Percentiles rank a stretch among this genome's conserved stretches.
Evolutionary conservation across 1,140 invertebrate genomes (phyloP).

Genomic region (Drosophila setifemur): DNA sequence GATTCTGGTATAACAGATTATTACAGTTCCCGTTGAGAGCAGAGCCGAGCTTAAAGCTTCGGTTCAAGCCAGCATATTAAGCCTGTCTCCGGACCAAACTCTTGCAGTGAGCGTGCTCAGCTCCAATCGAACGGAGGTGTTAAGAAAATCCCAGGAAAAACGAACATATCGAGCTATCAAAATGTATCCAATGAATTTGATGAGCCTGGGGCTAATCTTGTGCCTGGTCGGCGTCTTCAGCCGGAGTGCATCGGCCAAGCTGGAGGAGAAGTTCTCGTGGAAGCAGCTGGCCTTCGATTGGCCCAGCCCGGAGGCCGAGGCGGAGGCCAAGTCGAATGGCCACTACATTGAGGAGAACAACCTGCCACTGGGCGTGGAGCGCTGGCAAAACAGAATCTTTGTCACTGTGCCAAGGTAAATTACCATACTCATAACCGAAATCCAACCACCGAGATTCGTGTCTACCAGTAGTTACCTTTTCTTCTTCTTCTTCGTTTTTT

Average conservation of each 20-base stretch:
- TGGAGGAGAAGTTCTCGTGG: constrained; percentile 87
- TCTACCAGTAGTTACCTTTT: constrained; percentile 29
- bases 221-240: constrained; percentile 49
- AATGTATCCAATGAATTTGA: constrained; percentile 42
- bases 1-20: constrained; percentile 33
- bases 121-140: constrained; percentile 33
- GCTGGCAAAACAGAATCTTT: constrained; percentile 90
- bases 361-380: constrained; percentile 88
- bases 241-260: constrained; percentile 55
- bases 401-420: constrained; percentile 87
- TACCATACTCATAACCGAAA: constrained; percentile 15
- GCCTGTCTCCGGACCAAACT: constrained; percentile 28
- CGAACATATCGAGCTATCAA: not conserved
- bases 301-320: constrained; percentile 85
- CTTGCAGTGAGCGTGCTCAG: constrained; percentile 49
- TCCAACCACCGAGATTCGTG: constrained; percentile 2
- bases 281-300: constrained; percentile 88
- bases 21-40: no score
- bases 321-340: constrained; percentile 85
- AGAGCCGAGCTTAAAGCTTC: constrained; percentile 31
- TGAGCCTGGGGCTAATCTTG: constrained; percentile 39
- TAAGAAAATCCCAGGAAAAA: not conserved
- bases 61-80: constrained; percentile 52
- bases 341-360: constrained; percentile 88
- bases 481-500: constrained; percentile 9